Percentiles rank a stretch among this genome's conserved stretches.
Evolutionary conservation across 1,140 invertebrate species (phyloP).

Genomic region (Sinonovacula constricta): DNA sequence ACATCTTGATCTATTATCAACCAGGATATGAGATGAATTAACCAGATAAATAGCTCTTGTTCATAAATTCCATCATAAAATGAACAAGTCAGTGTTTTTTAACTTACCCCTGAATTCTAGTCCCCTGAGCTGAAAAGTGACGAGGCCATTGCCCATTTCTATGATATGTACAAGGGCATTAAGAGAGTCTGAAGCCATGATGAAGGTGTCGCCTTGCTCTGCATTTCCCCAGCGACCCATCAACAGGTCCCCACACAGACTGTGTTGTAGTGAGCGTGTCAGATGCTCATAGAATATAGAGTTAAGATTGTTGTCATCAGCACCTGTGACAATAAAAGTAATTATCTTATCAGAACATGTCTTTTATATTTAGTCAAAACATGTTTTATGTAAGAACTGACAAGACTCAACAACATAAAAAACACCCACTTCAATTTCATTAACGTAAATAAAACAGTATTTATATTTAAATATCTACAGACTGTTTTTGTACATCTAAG

Average conservation of each 20-base stretch:
- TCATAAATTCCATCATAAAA: no score
- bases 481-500: no score
- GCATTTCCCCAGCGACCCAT: constrained; percentile 92
- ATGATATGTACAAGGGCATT: constrained; percentile 99
- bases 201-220: constrained; percentile 97
- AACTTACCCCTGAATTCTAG: constrained; percentile 94
- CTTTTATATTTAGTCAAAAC: no score
- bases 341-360: constrained; percentile 8
- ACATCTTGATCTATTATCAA: no score
- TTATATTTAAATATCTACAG: no score
- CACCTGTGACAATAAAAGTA: constrained; percentile 76
- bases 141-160: constrained; percentile 98
- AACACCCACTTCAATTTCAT: no score
- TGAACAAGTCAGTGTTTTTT: no score
- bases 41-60: no score
- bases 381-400: no score
- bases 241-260: constrained; percentile 95
- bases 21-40: no score
- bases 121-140: constrained; percentile 98
- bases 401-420: no score
- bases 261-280: constrained; percentile 96
- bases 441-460: no score
- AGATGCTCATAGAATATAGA: constrained; percentile 99
- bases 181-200: constrained; percentile 97
- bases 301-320: constrained; percentile 99